Conservation (phyloP, 2,888 invertebrate genomes). For the Dysmachus trigonus region DNA sequence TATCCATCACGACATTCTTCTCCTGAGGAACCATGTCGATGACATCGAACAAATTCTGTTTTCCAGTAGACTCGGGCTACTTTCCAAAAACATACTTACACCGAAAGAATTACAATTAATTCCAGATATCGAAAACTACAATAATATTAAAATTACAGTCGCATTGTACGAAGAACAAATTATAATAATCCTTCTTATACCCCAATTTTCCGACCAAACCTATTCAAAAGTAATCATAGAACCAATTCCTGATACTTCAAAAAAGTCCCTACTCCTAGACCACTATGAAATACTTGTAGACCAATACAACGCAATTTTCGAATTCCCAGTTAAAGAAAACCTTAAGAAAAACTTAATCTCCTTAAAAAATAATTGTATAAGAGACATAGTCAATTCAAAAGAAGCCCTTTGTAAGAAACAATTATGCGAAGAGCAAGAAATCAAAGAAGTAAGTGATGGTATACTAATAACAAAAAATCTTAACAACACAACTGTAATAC, state of each 20-base stretch:
- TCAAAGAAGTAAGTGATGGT: slow-evolving; percentile 1
- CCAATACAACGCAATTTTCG: neutral
- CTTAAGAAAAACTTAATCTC: neutral
- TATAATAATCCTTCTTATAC: neutral
- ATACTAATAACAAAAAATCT: no score
- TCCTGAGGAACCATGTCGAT: neutral
- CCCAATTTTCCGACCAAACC: neutral
- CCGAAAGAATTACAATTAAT: neutral
- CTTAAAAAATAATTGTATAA: neutral
- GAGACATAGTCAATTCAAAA: neutral
- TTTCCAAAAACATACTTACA: neutral
- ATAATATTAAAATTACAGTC: neutral
- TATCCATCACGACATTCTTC: no score
- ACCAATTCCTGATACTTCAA: neutral
- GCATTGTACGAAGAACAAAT: neutral
- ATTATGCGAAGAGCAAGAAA: neutral
- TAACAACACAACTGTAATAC: no score
- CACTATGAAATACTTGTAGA: neutral
- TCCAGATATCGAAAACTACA: neutral
- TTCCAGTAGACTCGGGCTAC: neutral
- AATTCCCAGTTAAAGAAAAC: neutral
- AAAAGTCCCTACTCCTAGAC: neutral
- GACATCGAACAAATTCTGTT: neutral
- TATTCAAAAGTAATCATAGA: neutral
- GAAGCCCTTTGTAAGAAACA: neutral